phyloP scores from a whole-genome alignment of 2,797 vertebrate genomes.

The Lindbergichthys nudifrons region DNA sequence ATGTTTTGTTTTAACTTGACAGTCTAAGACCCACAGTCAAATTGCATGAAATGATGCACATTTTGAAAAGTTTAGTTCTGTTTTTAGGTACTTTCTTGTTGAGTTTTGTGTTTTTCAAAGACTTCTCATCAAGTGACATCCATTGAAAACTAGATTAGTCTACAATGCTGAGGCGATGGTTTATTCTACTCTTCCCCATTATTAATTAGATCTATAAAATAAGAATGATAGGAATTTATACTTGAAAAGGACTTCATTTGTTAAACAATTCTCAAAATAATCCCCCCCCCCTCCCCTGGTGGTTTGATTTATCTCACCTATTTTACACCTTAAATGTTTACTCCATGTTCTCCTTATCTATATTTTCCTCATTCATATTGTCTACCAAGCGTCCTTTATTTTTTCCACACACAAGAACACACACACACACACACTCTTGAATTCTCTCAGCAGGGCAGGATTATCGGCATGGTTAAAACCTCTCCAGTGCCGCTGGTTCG shows the following conservation, averaged over 20 bases:
- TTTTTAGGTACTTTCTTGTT: not conserved
- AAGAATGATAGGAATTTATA: not conserved
- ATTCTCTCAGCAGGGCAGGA: conserved; percentile 72
- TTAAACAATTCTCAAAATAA: not conserved
- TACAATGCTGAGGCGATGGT: not conserved
- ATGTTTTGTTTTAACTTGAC: not conserved
- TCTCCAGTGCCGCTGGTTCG: conserved; percentile 65
- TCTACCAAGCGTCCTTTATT: conserved; percentile 24
- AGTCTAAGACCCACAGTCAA: not conserved
- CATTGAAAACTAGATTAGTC: not conserved
- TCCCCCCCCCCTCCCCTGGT: not conserved
- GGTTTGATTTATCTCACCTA: not conserved
- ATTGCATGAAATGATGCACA: not conserved
- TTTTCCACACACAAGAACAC: conserved; percentile 19
- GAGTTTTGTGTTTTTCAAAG: not conserved
- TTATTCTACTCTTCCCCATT: not conserved
- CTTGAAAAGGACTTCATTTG: not conserved
- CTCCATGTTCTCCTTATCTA: conserved; percentile 4
- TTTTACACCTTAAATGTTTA: conserved; percentile 2
- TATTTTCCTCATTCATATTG: conserved; percentile 6
- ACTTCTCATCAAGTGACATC: not conserved
- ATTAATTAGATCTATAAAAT: not conserved
- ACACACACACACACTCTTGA: not conserved
- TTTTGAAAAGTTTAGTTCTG: not conserved
- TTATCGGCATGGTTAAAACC: conserved; percentile 71